These are phyloP conservation scores for Apodemus speciosus DNA, from an alignment of 2,113 vertebrate genomes.

Conservation along the genomic window DNA sequence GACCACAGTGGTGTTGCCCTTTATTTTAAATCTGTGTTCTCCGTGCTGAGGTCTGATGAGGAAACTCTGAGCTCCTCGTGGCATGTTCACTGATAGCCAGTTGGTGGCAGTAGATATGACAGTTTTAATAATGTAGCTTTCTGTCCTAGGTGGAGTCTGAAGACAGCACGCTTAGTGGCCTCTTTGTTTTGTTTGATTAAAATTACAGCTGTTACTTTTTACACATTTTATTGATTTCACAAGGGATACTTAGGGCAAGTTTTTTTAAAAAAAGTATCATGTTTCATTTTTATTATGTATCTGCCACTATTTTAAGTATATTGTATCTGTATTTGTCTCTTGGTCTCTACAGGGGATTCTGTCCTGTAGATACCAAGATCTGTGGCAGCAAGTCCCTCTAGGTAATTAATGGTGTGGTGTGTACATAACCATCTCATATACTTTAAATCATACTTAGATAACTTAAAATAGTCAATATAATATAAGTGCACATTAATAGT, in stretches of 20 bases:
- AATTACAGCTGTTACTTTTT: constrained; percentile 58
- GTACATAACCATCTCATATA: neutral
- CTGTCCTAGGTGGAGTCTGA: neutral
- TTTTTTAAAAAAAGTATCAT: neutral
- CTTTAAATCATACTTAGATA: neutral
- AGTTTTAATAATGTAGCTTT: constrained; percentile 28
- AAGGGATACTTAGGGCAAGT: neutral
- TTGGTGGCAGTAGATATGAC: constrained; percentile 66
- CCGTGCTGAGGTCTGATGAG: constrained; percentile 65
- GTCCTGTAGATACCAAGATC: neutral
- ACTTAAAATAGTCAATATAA: neutral
- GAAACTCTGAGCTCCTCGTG: constrained; percentile 54
- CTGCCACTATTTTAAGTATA: constrained; percentile 29
- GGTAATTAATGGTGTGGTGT: neutral
- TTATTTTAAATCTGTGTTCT: constrained; percentile 55
- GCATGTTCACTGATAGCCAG: constrained; percentile 43
- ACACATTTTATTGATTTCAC: constrained; percentile 50
- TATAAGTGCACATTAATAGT: neutral
- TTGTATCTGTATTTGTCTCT: neutral
- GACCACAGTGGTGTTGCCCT: neutral
- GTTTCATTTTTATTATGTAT: neutral
- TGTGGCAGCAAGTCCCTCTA: neutral
- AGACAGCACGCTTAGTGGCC: neutral
- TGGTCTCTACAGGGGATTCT: neutral
- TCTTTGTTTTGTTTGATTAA: constrained; percentile 45